These are phyloP conservation scores for Trichogramma evanescens DNA, from an alignment of 2,888 invertebrate genomes.

Conservation along the genomic window DNA sequence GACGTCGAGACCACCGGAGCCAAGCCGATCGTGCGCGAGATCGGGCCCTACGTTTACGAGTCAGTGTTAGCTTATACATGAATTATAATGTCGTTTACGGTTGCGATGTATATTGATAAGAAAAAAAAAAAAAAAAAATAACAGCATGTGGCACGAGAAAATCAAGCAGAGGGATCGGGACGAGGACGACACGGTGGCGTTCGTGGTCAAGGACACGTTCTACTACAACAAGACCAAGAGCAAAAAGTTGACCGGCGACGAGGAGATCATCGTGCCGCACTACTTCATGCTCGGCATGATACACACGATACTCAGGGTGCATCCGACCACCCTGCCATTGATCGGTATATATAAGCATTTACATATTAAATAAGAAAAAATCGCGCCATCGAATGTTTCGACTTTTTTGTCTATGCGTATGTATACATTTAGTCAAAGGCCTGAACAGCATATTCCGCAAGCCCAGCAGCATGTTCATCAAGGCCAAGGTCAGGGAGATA, in stretches of 20 bases:
- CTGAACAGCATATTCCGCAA: constrained; percentile 62
- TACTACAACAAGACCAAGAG: constrained; percentile 57
- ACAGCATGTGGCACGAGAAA: constrained; percentile 51
- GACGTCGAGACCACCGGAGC: constrained; percentile 61
- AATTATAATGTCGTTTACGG: too few species aligned
- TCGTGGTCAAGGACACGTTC: constrained; percentile 62
- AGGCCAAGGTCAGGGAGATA: constrained; percentile 61
- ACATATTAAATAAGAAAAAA: neutral
- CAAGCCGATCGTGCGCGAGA: constrained; percentile 65
- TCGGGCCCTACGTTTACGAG: constrained; percentile 81
- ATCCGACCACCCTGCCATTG: constrained; percentile 61
- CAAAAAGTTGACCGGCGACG: constrained; percentile 63
- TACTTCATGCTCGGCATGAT: constrained; percentile 59
- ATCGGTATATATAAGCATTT: constrained; percentile 41
- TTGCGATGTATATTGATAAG: too few species aligned
- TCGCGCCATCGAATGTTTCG: neutral
- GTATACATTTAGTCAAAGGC: constrained; percentile 51
- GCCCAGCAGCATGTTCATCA: constrained; percentile 57
- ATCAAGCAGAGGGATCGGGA: constrained; percentile 65
- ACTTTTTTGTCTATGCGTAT: neutral
- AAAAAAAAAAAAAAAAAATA: neutral
- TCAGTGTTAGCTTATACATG: constrained; percentile 47
- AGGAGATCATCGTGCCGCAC: constrained; percentile 64
- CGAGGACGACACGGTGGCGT: constrained; percentile 66
- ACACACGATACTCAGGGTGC: constrained; percentile 51